Percentiles rank a stretch among this genome's conserved stretches.
Conservation (phyloP, 2,113 vertebrate species). For the Brienomyrus longianalis region DNA sequence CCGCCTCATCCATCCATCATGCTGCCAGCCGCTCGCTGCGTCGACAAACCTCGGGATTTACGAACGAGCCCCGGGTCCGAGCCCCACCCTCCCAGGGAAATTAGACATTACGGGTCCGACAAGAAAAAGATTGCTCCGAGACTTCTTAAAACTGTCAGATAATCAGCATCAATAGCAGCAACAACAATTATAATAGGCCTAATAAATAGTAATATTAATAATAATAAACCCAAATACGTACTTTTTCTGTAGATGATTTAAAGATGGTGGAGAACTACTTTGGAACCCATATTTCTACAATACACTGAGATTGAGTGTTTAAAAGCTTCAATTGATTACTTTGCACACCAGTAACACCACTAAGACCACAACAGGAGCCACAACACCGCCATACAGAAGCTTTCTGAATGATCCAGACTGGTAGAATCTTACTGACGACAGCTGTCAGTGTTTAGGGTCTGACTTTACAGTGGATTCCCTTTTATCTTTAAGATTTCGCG, state of each 20-base stretch:
- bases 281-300: background rate
- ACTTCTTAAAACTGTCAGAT: background rate
- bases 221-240: background rate
- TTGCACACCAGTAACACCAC: background rate
- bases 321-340: background rate
- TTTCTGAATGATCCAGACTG: background rate
- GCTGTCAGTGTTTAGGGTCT: background rate
- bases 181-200: background rate
- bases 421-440: background rate
- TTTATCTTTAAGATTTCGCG: background rate
- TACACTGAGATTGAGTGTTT: background rate
- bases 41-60: background rate
- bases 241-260: background rate
- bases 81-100: background rate
- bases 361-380: background rate
- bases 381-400: background rate
- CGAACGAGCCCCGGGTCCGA: background rate
- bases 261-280: background rate
- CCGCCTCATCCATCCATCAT: slow-evolving; percentile 13
- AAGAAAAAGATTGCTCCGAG: background rate
- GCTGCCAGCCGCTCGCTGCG: background rate
- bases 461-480: background rate
- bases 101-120: background rate
- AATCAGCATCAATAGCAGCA: background rate
- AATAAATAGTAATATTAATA: background rate